Percentiles rank a stretch among this genome's conserved stretches.
These are phyloP conservation scores for Trematomus bernacchii DNA, from an alignment of 2,797 vertebrate species.

Conservation along the genomic window DNA sequence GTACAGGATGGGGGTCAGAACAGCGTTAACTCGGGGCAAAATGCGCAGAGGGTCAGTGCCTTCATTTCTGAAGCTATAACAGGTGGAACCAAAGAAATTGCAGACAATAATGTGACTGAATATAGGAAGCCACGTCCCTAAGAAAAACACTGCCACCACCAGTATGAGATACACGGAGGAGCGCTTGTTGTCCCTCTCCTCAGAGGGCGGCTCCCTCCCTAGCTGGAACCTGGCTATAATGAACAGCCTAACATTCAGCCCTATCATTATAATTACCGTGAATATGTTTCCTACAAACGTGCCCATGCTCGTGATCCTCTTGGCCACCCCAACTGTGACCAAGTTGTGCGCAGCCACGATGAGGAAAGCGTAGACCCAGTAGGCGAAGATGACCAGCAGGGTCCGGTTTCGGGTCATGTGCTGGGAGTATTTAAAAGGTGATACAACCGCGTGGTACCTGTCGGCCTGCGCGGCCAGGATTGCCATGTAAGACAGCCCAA, in stretches of 20 bases:
- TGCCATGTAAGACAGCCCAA: slow-evolving; percentile 87
- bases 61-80: slow-evolving; percentile 80
- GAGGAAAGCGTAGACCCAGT: slow-evolving; percentile 84
- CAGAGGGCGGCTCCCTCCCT: slow-evolving; percentile 70
- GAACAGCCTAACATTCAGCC: slow-evolving; percentile 82
- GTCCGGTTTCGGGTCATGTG: slow-evolving; percentile 81
- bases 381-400: slow-evolving; percentile 73
- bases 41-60: slow-evolving; percentile 83
- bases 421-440: slow-evolving; percentile 81
- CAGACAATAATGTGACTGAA: slow-evolving; percentile 76
- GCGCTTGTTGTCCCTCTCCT: slow-evolving; percentile 80
- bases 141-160: slow-evolving; percentile 80
- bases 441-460: slow-evolving; percentile 82
- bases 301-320: slow-evolving; percentile 70
- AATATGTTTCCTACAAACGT: slow-evolving; percentile 79
- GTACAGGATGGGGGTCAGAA: slow-evolving; percentile 84
- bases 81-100: slow-evolving; percentile 62
- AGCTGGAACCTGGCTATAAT: slow-evolving; percentile 84
- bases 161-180: slow-evolving; percentile 82
- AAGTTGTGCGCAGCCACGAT: slow-evolving; percentile 78
- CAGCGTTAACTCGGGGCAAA: slow-evolving; percentile 82
- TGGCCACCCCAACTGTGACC: slow-evolving; percentile 67
- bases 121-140: slow-evolving; percentile 81
- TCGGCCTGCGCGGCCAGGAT: slow-evolving; percentile 86
- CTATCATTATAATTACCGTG: slow-evolving; percentile 83